Base-by-base conservation (phyloP, 2,797 vertebrate genomes). In the Spea hammondii region DNA sequence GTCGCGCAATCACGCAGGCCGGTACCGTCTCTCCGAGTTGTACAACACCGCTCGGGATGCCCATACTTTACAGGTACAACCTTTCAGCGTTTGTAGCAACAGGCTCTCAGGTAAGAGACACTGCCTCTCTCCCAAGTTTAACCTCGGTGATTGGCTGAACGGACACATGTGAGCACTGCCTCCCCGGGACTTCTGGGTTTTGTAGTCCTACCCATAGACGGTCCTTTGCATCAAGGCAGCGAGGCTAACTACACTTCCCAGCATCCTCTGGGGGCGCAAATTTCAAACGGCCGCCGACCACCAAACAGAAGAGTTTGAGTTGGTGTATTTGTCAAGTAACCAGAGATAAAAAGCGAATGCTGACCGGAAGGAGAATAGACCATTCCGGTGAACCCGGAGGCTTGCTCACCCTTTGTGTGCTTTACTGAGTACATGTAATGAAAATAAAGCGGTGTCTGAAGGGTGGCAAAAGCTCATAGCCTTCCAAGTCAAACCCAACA, bases 11-110 rank as follows among this genome's bases (percentile, higher is more conserved):
- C 51, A 48, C 51, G 6, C 55, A 44, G 53, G 9, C 6, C 32
- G 9, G 55, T 14, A 13, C 54, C 4, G 50, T n/a, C 54, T 48
- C n/a, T 10, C 4, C 64, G 32, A 13, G 32, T 32, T 32, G 32
- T 32, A 47, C 4, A 13, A 55, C 5, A 10, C 4, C 45, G 32
- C 44, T 7, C 9, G n/a, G 57, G 4, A 47, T 46, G 5, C 55
- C 4, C 1, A 66, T 54, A 8, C 46, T 51, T 46, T 4, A 46
- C 70, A 45, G 5, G n/a, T 54, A 45, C 7, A 10, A 7, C n/a
- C 12, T 13, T 4, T 5, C 12, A 70, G 79, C 79, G 74, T 72
- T 59, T 77, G 74, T 81, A 81, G 79, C 79, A 81, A 81, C 79
- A 60, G 69, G 1, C 53, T 59, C 79, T 59, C 79, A 81, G 74